Evolutionary conservation across 2,113 vertebrate genomes (phyloP), one percentile per base, ranked within the genome.

Genomic region (Ophthalmolycus amberensis): DNA sequence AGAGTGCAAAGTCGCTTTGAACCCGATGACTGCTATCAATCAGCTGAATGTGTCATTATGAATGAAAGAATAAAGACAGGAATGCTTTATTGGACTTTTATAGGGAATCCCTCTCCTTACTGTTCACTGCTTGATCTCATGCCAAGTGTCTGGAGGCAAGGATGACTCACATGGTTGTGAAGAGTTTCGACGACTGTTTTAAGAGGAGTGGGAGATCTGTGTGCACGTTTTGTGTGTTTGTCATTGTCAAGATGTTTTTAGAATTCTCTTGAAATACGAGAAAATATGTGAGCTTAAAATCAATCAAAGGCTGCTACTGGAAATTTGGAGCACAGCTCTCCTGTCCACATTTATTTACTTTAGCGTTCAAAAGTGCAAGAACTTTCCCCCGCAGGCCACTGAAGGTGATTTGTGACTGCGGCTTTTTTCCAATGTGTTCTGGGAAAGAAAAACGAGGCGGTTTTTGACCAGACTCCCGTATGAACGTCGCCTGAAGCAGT

Each of bases 71-170:
- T 56, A 37, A 72, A 66, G 71, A 82, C 44, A 64, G 62, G 63
- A 79, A 77, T 78, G 70, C 60, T 85, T 83, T 73, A 71, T 64
- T 74, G 42, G 9, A n/a, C 25, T 86, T 90, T 90, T 71, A 84
- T 54, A 59, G 50, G 80, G 87, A 80, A 82, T 87, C 82, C 46
- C 68, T 76, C 79, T 86, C 70, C 62, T 62, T 10, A 62, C 71
- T 70, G 69, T 67, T 54, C 62, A 60, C 48, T 50, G 83, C 69
- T 88, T 88, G 86, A 92, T 91, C 71, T 88, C 44, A 27, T 63
- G 85, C 89, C 85, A 89, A 85, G 62, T 5, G 64, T 86, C 75
- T 89, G 85, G 70, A 89, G 74, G 62, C 70, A n/a, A 71, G 40
- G 75, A 85, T 85, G 87, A 85, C 70, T 88, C 70, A 72, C 63